These are phyloP conservation scores for Phalanger gymnotis DNA, from an alignment of 2,797 vertebrate genomes.

Conservation along the genomic window DNA sequence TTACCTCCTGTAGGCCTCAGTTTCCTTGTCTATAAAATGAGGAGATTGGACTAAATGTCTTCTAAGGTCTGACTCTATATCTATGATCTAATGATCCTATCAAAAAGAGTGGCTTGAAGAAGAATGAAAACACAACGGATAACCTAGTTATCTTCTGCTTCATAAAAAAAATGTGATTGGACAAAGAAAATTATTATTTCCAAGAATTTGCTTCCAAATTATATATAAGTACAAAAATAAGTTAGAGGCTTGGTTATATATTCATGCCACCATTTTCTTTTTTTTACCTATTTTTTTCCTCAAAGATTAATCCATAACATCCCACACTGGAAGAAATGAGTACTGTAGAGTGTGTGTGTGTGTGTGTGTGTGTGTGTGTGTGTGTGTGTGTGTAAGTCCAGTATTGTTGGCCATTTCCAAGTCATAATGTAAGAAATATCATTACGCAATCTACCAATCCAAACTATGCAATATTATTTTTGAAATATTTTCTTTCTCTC, in stretches of 20 bases:
- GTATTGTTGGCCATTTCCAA: slow-evolving; percentile 25
- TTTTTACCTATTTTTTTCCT: slow-evolving; percentile 39
- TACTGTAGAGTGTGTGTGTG: slow-evolving; percentile 47
- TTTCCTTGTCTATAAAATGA: background rate
- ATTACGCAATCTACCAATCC: background rate
- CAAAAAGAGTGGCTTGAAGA: background rate
- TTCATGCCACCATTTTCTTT: background rate
- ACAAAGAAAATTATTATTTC: background rate
- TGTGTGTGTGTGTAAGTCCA: slow-evolving; percentile 52
- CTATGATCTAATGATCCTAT: background rate
- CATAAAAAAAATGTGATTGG: background rate
- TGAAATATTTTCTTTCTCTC: slow-evolving; percentile 61
- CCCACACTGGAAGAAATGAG: slow-evolving; percentile 78
- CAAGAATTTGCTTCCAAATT: background rate
- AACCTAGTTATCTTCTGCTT: background rate
- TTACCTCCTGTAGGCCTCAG: background rate
- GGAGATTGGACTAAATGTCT: background rate
- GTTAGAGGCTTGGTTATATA: background rate
- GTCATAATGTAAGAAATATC: background rate
- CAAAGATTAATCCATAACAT: slow-evolving; percentile 76
- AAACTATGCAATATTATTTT: slow-evolving; percentile 47
- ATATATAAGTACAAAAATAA: background rate
- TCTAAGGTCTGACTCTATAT: background rate
- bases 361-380: slow-evolving; percentile 40
- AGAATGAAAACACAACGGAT: background rate